Percentiles rank a stretch among this genome's conserved stretches.
phyloP scores from a whole-genome alignment of 2,888 invertebrate genomes.

The Brenthis daphne region DNA sequence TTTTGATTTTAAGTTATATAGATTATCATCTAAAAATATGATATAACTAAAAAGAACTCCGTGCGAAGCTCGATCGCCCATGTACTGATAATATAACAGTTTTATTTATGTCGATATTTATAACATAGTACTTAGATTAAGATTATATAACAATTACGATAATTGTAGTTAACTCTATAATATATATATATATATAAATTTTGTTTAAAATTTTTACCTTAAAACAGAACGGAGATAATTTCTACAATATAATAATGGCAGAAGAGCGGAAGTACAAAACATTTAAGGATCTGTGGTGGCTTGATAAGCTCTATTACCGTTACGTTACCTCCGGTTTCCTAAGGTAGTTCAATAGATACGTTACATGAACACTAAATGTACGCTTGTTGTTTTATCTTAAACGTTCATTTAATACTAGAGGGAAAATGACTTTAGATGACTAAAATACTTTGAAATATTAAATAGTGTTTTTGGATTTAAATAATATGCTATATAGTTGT shows the following conservation, averaged over 20 bases:
- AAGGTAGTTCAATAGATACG: slow-evolving; percentile 44
- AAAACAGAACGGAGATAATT: slow-evolving; percentile 1
- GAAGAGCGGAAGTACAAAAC: slow-evolving; percentile 55
- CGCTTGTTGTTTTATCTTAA: slow-evolving; percentile 24
- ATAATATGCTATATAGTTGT: too few species aligned
- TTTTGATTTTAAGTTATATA: too few species aligned
- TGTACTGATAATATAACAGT: too few species aligned
- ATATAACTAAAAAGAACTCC: too few species aligned
- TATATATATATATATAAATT: neutral
- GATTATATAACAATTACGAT: too few species aligned
- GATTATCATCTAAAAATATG: too few species aligned
- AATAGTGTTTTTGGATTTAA: too few species aligned
- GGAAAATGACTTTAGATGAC: neutral
- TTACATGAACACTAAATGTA: slow-evolving; percentile 14
- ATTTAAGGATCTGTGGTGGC: slow-evolving; percentile 58
- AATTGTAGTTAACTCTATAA: neutral
- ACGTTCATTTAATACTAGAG: slow-evolving; percentile 7
- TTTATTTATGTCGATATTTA: too few species aligned
- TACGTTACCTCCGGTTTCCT: slow-evolving; percentile 55
- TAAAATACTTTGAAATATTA: neutral
- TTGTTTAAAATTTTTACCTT: neutral
- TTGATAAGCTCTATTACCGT: slow-evolving; percentile 59
- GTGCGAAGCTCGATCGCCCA: too few species aligned
- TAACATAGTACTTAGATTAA: too few species aligned
- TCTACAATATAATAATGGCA: slow-evolving; percentile 32